Base-by-base conservation (phyloP, 2,888 invertebrate species). In the Brenthis hecate region DNA sequence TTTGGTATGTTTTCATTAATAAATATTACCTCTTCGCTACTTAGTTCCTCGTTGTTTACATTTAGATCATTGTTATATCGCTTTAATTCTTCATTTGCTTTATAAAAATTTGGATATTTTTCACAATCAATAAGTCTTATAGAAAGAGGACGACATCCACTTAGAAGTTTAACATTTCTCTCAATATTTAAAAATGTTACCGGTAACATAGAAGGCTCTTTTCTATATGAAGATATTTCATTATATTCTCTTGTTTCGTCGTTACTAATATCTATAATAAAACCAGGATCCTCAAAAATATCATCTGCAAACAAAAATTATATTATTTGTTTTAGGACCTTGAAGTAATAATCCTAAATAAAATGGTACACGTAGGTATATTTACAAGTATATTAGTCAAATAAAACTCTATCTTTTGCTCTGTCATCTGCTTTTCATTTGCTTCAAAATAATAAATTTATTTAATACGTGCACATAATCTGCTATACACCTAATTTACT, bases 81-180 rank as follows among this genome's bases (percentile, higher is more conserved):
- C 4, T 4, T 23, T 3, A 32, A 19, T 62, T 13, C 51, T 13
- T 6, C 48, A 13, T 54, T 28, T 54, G 19, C 68, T 69, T 55
- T 23, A 58, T 3, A 14, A 3, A 13, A 6, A 14, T 14, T 19
- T 19, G 14, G 14, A 19, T 57, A 19, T 13, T 19, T 48, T 53
- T 68, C 54, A 68, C 69, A 77, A 54, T 77, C 76, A 1, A 76
- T 75, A 6, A 77, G 55, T 19, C 68, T 70, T 48, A 77, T 71
- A 43, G 58, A 66, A 36, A 75, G 62, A 2, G 77, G 75, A 8
- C 70, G 68, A 68, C 76, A 77, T 28, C 69, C 63, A 16, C 71
- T 70, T 51, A 77, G 57, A 6, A 74, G 56, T 13, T 65, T 65
- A 28, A 76, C 53, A 48, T 75, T 77, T 32, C 67, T 71, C 36